These are phyloP conservation scores for Aphelocoma californica DNA, from an alignment of 2,797 vertebrate genomes.

Conservation along the genomic window DNA sequence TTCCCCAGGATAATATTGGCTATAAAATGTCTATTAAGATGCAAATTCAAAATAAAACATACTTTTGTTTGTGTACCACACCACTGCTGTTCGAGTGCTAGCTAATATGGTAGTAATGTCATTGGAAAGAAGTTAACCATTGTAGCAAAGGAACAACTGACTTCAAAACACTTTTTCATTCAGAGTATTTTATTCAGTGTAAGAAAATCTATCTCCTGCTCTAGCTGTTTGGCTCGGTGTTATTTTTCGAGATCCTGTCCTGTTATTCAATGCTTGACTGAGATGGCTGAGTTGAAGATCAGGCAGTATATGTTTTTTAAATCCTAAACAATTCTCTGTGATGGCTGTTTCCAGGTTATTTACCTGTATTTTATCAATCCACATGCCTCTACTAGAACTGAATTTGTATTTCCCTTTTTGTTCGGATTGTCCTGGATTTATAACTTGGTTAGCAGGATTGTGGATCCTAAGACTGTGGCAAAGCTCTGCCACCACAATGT, in stretches of 20 bases:
- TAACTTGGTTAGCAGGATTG: neutral
- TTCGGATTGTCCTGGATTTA: neutral
- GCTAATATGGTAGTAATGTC: neutral
- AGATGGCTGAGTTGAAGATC: neutral
- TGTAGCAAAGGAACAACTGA: neutral
- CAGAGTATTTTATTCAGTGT: neutral
- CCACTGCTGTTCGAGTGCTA: neutral
- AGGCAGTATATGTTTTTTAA: neutral
- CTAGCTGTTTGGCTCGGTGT: neutral
- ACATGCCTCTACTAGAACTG: neutral
- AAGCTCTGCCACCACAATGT: neutral
- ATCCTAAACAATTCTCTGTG: neutral
- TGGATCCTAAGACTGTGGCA: neutral
- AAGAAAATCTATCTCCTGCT: neutral
- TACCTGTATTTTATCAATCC: neutral
- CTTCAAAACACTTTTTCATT: neutral
- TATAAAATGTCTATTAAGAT: neutral
- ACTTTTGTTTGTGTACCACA: neutral
- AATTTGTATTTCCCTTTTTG: neutral
- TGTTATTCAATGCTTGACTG: neutral
- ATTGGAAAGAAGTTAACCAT: neutral
- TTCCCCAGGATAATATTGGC: neutral
- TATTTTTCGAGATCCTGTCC: neutral
- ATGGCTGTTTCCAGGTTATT: neutral
- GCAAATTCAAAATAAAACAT: neutral